These are phyloP conservation scores for Lamprologus speciosus DNA, from an alignment of 2,113 vertebrate species.

Conservation along the genomic window DNA sequence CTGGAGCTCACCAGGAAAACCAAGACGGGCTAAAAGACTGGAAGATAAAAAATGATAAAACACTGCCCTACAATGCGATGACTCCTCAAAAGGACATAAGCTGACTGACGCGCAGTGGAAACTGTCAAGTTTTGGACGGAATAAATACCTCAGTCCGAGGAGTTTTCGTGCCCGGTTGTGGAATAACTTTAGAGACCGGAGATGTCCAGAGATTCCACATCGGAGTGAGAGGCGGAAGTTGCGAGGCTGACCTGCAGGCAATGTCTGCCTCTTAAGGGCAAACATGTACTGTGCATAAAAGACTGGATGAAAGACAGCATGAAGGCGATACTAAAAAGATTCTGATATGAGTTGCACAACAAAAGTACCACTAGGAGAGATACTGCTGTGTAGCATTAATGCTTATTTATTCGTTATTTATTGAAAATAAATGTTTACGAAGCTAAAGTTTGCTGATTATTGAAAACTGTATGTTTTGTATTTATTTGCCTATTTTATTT, in stretches of 20 bases:
- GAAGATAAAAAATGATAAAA: background rate
- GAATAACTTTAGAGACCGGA: background rate
- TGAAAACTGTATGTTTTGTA: background rate
- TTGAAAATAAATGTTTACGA: slow-evolving; percentile 8
- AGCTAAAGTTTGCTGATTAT: background rate
- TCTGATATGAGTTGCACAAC: background rate
- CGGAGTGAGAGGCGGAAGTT: background rate
- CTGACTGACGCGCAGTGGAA: background rate
- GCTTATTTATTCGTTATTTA: slow-evolving; percentile 61
- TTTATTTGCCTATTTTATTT: background rate
- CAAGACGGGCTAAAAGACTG: slow-evolving; percentile 6
- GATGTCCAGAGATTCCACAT: background rate
- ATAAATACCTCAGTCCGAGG: background rate
- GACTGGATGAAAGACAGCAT: background rate
- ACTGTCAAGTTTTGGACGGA: background rate
- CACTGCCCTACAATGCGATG: background rate
- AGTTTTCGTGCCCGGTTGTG: background rate
- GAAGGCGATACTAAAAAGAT: background rate
- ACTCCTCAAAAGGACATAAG: background rate
- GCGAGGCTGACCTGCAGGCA: background rate
- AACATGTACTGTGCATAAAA: background rate
- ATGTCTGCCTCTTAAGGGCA: background rate
- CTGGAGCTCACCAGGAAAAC: slow-evolving; percentile 54
- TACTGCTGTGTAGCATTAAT: background rate
- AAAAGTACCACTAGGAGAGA: background rate